Conservation (phyloP, 1,140 invertebrate genomes). For the Calliopsis andreniformis region DNA sequence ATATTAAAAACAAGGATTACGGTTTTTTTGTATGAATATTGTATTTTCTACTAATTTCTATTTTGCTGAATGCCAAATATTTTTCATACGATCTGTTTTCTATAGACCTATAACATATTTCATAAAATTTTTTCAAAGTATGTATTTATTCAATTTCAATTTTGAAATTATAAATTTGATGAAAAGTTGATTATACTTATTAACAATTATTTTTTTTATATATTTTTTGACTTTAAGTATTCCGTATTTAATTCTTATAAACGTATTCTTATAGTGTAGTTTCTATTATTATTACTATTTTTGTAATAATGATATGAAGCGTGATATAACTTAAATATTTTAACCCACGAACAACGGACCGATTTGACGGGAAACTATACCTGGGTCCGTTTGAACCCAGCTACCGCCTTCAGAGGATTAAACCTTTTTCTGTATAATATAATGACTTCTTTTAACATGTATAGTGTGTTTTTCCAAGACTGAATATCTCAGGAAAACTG, state of each 20-base stretch:
- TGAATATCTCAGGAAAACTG: constrained; percentile 37
- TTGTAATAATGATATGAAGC: too few species aligned
- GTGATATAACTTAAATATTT: too few species aligned
- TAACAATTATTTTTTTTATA: too few species aligned
- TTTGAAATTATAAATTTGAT: background rate
- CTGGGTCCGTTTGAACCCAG: too few species aligned
- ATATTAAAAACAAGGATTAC: background rate
- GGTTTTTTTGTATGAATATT: constrained; percentile 12
- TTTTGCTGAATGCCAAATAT: constrained; percentile 3
- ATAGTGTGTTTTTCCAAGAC: constrained; percentile 23
- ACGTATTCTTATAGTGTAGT: too few species aligned
- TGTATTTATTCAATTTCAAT: constrained; percentile 31
- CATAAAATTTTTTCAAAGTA: constrained; percentile 8
- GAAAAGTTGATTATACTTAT: constrained; percentile 3
- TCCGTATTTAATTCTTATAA: too few species aligned
- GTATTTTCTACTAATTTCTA: background rate
- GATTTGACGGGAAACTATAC: too few species aligned
- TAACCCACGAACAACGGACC: too few species aligned
- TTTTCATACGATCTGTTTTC: constrained; percentile 17
- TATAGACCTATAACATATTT: constrained; percentile 4
- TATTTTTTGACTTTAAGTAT: too few species aligned
- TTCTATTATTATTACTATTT: too few species aligned
- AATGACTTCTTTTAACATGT: background rate
- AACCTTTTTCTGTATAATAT: too few species aligned
- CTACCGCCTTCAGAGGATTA: too few species aligned